Evolutionary conservation across 2,888 invertebrate species (phyloP).

Genomic region (Yponomeuta evonymella): DNA sequence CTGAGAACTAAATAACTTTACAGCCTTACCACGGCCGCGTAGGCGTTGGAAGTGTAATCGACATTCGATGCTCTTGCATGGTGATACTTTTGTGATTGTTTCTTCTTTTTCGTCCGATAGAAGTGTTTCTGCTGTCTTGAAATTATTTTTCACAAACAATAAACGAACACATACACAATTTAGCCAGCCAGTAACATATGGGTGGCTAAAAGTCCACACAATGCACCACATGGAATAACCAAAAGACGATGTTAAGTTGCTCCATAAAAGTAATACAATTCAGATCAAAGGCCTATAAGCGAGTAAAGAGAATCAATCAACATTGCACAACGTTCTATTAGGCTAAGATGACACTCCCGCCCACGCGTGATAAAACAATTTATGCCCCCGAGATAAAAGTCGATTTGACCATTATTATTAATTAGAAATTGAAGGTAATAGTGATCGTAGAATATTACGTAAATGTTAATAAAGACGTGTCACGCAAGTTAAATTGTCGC

Average conservation of each 20-base stretch:
- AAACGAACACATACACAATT: too few species aligned
- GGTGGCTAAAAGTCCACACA: too few species aligned
- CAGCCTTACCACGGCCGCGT: neutral
- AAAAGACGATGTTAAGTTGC: neutral
- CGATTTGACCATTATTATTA: slow-evolving; percentile 9
- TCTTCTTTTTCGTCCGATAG: neutral
- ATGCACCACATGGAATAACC: too few species aligned
- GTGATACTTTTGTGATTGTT: neutral
- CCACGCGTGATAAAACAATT: slow-evolving; percentile 15
- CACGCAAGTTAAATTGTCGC: neutral
- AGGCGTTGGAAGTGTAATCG: neutral
- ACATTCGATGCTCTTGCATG: neutral
- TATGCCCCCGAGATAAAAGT: slow-evolving; percentile 8
- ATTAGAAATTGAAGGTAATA: slow-evolving; percentile 12
- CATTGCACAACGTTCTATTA: slow-evolving; percentile 8
- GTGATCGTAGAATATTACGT: neutral
- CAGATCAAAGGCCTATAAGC: neutral
- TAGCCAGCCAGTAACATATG: too few species aligned
- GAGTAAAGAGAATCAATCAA: slow-evolving; percentile 7
- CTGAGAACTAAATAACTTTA: slow-evolving; percentile 1
- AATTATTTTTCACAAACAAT: too few species aligned
- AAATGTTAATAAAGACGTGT: neutral
- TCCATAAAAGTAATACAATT: neutral
- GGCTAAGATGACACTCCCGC: slow-evolving; percentile 10
- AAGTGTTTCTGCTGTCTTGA: too few species aligned